phyloP scores from a whole-genome alignment of 2,797 vertebrate species.

The Chloroceryle inda region DNA sequence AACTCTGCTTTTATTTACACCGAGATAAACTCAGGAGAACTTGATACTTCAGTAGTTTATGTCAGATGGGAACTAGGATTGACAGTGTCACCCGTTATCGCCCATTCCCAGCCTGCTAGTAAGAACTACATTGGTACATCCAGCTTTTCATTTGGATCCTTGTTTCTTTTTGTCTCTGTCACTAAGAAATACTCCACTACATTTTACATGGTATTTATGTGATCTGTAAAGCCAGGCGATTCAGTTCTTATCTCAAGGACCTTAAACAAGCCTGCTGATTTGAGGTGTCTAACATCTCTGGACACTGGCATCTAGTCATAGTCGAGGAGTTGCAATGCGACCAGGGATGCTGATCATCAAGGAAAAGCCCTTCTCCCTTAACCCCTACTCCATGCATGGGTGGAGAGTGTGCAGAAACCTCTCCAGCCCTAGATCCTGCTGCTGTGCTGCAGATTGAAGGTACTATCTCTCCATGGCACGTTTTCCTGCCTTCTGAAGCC shows the following conservation, averaged over 20 bases:
- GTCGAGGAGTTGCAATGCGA: not conserved
- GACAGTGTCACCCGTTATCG: not conserved
- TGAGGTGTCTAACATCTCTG: not conserved
- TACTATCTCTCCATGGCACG: rapidly evolving
- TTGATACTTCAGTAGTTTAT: not conserved
- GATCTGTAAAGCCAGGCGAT: not conserved
- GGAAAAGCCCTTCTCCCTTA: not conserved
- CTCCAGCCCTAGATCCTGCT: not conserved
- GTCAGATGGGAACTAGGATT: not conserved
- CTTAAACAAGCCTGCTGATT: slow-evolving; percentile 15
- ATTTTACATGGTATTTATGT: not conserved
- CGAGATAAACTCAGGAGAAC: not conserved
- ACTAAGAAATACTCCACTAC: not conserved
- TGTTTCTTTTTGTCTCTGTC: not conserved
- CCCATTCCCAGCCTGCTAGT: not conserved
- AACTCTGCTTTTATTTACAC: not conserved
- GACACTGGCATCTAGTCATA: not conserved
- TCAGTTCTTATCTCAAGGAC: slow-evolving; percentile 32
- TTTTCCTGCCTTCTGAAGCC: not conserved
- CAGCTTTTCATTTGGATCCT: not conserved
- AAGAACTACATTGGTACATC: not conserved
- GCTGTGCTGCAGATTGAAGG: not conserved
- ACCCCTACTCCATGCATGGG: not conserved
- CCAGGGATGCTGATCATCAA: not conserved
- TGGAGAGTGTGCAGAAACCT: not conserved